Base-by-base conservation (phyloP, 2,888 invertebrate genomes). In the Gerosis bhagava region DNA sequence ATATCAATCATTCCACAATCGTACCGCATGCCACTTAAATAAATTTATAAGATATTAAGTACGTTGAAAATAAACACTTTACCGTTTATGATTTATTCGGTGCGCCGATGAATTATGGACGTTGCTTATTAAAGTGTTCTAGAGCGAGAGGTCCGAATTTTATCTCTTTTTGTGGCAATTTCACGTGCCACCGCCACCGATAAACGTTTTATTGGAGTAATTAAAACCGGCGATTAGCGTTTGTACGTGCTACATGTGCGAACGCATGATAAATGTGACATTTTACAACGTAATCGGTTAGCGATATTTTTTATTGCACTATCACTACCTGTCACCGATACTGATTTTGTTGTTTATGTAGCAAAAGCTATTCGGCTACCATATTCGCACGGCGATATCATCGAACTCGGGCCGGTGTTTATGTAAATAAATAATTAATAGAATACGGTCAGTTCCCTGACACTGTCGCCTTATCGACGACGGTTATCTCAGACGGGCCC, bases 41-140 rank as follows among this genome's bases (percentile, higher is more conserved):
- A 84, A 84, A 87, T 88, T 88, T 87, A 87, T 84, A 86, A 83
- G 86, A 82, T 84, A 86, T 84, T 87, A 88, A 86, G 83, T 84
- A 84, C 83, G 73, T 82, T 76, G 71, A 83, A 82, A 86, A 87
- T 87, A 88, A 86, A 88, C 87, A 87, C 81, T 83, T 83, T 80
- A 77, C 79, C 67, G 77, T 77, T 78, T 86, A 86, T 88, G 88
- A 88, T 88, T 88, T 87, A 88, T 87, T 83, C 77, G 73, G 73
- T 82, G 77, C 75, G 71, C 60, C 69, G 72, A 83, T 86, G 83
- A 86, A 77, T 83, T 86, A 86, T 81, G 75, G 72, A 72, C 76
- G 77, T 75, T 73, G 76, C 82, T 80, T 77, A 73, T 73, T 76
- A 71, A 65, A 65, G 61, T 60, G 70, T 62, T 65, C 65, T 73